Conservation (phyloP, 2,888 invertebrate genomes). For the Tolmerus cingulatus region DNA sequence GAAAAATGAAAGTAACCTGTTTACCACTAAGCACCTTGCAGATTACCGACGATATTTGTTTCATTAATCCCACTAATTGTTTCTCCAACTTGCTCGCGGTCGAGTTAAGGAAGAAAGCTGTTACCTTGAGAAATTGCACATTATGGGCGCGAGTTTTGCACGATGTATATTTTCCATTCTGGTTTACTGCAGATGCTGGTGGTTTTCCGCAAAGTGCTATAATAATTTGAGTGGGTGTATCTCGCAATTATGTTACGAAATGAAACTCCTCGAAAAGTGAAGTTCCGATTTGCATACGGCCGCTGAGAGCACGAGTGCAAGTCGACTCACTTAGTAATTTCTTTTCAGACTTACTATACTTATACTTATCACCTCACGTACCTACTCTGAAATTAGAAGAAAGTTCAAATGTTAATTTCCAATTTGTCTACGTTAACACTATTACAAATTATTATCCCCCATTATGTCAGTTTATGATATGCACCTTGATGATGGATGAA, state of each 20-base stretch:
- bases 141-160: neutral
- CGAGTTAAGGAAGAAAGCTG: constrained; percentile 4
- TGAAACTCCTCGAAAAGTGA: neutral
- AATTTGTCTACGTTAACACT: neutral
- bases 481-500: neutral
- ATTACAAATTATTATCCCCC: neutral
- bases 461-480: neutral
- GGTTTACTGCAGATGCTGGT: neutral
- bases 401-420: constrained; percentile 24
- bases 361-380: neutral
- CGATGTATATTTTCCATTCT: neutral
- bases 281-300: neutral
- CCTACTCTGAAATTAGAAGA: constrained; percentile 11
- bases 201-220: neutral
- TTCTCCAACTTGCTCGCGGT: neutral
- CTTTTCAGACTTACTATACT: neutral
- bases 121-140: constrained; percentile 2
- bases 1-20: constrained; percentile 35
- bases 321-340: neutral
- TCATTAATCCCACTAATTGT: constrained; percentile 27
- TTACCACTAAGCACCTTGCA: neutral
- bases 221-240: neutral
- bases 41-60: constrained; percentile 14
- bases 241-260: neutral
- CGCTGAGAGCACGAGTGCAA: neutral